Base-by-base conservation (phyloP, 2,797 vertebrate genomes). In the Pogonophryne albipinna region DNA sequence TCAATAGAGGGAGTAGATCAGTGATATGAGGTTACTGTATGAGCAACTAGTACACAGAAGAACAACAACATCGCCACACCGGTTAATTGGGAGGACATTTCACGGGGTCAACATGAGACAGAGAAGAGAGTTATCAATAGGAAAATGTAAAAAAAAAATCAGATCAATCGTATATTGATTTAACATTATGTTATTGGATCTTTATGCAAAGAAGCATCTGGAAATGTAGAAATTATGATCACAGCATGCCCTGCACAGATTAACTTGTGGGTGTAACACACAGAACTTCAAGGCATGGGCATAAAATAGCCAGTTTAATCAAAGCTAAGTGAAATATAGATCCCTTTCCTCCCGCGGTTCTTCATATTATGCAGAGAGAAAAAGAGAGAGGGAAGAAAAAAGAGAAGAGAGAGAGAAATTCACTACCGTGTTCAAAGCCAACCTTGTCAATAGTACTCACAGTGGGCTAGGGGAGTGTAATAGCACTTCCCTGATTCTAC, bases 371-470 rank as follows among this genome's bases (percentile, higher is more conserved):
- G 78, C 83, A 87, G 76, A 62, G 62, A 73, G 42, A 56, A 11
- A 59, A 23, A 61, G 64, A 62, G 66, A 50, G 72, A 50, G 68
- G 12, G 45, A 50, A 50, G 67, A 27, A 61, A 53, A 58, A n/a
- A 56, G 63, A 27, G 27, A 88, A 82, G 55, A 84, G 34, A 58
- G 84, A 68, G 86, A 85, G 84, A 82, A 89, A 94, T 92, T 87
- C 91, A 85, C 87, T 85, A 85, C 82, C 66, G 78, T 89, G 91
- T 94, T 94, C 92, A 94, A 95, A 94, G 91, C 90, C 89, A 93
- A 90, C 94, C 90, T 91, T 94, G 95, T 97, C 97, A 97, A 97
- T 97, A 97, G 96, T 96, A 95, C 96, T 97, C 97, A 94, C 97
- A 98, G 97, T 97, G 90, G 97, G 97, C 95, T 89, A 95, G 96